Base-by-base conservation (phyloP, 2,888 invertebrate species). In the Rambutsinella grinnellia region DNA sequence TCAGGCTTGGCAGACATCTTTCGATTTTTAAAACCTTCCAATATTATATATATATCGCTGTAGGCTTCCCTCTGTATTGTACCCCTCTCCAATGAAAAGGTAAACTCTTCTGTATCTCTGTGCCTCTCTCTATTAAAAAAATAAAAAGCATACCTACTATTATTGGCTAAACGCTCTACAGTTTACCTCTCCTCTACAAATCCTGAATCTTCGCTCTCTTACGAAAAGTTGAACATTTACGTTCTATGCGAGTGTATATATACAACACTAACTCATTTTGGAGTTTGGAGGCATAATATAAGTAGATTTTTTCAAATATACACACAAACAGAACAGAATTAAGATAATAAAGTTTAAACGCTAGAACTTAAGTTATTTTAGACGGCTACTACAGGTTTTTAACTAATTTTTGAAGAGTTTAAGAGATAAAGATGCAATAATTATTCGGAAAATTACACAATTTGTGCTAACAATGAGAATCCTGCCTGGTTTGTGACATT, bases 1-100 rank as follows among this genome's bases (percentile, higher is more conserved):
- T 78, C 75, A 72, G 79, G 79, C 79, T 79, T 77, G 78, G 81
- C 81, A 79, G 81, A 81, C 81, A 81, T 81, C 69, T 81, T 81
- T 81, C 79, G 77, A 81, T 71, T 75, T 76, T 76, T 36, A 67
- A 67, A 66, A 60, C 60, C 65, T 60, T 67, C 54, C 54, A 58
- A 58, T 58, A 54, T 49, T 49, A 19, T n/a, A 17, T 15, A 8
- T 49, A 15, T n/a, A n/a, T n/a, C n/a, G 15, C 49, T 49, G n/a
- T 15, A 49, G 3, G 19, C 49, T 49, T 19, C 13, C 44, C 13
- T 44, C 8, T 49, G 49, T 49, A 19, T 49, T 36, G 36, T 36
- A 36, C 36, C 36, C 36, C 36, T n/a, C n/a, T n/a, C n/a, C n/a
- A n/a, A 36, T 36, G 36, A 36, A 8, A 13, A 36, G 36, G 36